Base-by-base conservation (phyloP, 2,888 invertebrate genomes). In the Onchidella celtica region DNA sequence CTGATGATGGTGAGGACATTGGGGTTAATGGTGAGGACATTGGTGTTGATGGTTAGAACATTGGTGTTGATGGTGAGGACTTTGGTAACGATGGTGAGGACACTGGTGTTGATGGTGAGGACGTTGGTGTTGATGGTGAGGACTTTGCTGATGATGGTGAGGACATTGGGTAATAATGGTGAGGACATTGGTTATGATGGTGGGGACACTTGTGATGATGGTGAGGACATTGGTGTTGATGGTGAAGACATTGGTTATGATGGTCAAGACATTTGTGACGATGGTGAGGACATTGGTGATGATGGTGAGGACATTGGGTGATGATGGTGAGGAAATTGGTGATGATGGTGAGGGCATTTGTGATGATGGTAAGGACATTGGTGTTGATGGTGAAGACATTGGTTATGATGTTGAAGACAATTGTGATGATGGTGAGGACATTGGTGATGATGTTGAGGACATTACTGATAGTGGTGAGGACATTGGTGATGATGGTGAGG, bases 291-390 rank as follows among this genome's bases (percentile, higher is more conserved):
- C 29, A 4, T 17, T 66, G 32, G 34, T 29, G 27, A 27, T 66
- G 63, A 29, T 47, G 34, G n/a, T 32, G 47, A 34, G 29, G 59
- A 21, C 24, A 24, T 3, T 59, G 6, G 24, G 21, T 6, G 24
- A 3, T 59, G n/a, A 14, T 59, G 63, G 3, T 73, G 81, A 66
- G 55, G 75, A 66, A 68, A 65, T 34, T 81, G 75, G 59, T 81
- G 69, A 68, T 68, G 74, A 68, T 59, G 75, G 57, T 75, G 81
- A 75, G 74, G 69, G 68, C 69, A 69, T 68, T 75, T 68, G 59
- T 81, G 68, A 75, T 68, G 75, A 75, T 75, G 75, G 68, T 81
- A 75, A 68, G 74, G 75, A 68, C 75, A 68, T 68, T 75, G 69
- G 68, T 72, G 73, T 68, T 75, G 66, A 57, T 73, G 63, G 34